Evolutionary conservation across 2,113 vertebrate genomes (phyloP).

Genomic region (Osmerus eperlanus): DNA sequence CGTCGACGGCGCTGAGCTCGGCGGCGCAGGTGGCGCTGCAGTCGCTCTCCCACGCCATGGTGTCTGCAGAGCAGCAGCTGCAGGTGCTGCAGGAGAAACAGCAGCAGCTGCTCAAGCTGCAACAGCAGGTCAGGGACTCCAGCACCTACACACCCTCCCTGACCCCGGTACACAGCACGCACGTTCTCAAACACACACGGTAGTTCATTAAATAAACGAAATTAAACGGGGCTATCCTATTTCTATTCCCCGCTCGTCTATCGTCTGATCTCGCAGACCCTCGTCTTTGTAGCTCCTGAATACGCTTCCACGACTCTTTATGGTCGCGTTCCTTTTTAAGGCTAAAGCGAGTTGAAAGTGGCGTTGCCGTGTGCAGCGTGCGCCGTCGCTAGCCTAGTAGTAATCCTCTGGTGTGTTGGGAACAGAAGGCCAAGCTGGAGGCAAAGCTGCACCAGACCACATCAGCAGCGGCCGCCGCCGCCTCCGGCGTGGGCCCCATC

Average conservation of each 20-base stretch:
- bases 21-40: constrained; percentile 99
- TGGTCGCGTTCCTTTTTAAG: too few relatives aligned
- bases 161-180: background rate
- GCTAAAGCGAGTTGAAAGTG: too few relatives aligned
- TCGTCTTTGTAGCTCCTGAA: too few relatives aligned
- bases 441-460: constrained; percentile 98
- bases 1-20: constrained; percentile 95
- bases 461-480: constrained; percentile 82
- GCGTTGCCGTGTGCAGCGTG: too few relatives aligned
- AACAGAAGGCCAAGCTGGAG: constrained; percentile 97
- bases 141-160: background rate
- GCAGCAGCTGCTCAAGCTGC: constrained; percentile 98
- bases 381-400: background rate
- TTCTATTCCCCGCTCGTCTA: too few relatives aligned
- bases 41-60: constrained; percentile 99
- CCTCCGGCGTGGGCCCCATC: constrained; percentile 85
- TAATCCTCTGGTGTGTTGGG: constrained; percentile 25
- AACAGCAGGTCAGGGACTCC: constrained; percentile 89
- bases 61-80: constrained; percentile 98
- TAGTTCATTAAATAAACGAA: too few relatives aligned
- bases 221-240: too few relatives aligned
- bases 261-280: too few relatives aligned
- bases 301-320: too few relatives aligned
- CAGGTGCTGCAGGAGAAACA: constrained; percentile 99
- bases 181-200: background rate